Evolutionary conservation across 2,888 invertebrate species (phyloP).

Genomic region (Plebejus anna): DNA sequence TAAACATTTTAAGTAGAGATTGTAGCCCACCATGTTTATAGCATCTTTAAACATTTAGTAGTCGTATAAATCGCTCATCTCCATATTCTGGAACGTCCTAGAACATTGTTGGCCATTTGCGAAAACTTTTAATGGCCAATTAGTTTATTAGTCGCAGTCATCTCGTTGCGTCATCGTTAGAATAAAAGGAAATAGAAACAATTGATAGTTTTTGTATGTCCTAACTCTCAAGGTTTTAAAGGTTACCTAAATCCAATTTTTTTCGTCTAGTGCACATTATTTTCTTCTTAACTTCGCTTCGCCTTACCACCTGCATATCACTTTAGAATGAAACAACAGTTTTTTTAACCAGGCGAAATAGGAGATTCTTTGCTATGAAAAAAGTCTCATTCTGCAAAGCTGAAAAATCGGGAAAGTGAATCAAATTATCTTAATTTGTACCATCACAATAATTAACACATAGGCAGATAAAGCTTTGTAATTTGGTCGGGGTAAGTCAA

Average conservation of each 20-base stretch:
- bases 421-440: no score
- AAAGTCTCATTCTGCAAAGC: no score
- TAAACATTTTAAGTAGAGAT: not conserved
- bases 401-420: no score
- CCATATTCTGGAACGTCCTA: not conserved
- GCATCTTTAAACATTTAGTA: not conserved
- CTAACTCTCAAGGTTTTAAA: not conserved
- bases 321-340: no score
- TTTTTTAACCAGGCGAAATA: no score
- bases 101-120: not conserved
- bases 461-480: no score
- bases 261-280: no score
- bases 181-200: not conserved
- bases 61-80: slow-evolving; percentile 14
- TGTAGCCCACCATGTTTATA: not conserved
- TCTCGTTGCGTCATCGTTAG: not conserved
- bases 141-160: not conserved
- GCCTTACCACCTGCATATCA: no score
- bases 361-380: no score
- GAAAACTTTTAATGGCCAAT: slow-evolving; percentile 14
- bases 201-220: not conserved
- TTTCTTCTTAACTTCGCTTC: no score
- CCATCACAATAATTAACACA: no score
- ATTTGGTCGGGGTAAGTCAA: no score
- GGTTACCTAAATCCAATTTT: not conserved